Evolutionary conservation across 2,888 invertebrate genomes (phyloP), one percentile per base, ranked within the genome.

Genomic region (Cremastinae sp.): DNA sequence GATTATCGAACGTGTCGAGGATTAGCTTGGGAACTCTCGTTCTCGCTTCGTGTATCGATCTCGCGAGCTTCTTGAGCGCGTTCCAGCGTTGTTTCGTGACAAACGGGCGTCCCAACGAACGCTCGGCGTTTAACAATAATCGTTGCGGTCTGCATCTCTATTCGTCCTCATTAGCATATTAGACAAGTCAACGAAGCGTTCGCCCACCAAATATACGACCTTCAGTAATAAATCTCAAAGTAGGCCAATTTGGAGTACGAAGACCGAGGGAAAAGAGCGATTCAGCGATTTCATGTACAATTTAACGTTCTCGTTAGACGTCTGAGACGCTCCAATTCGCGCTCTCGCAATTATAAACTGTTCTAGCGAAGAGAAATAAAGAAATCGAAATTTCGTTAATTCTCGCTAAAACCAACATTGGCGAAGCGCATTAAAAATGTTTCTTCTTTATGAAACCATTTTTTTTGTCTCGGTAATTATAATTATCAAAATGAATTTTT

Each of bases 301-400:
- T 76, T 76, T 69, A 76, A 72, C 64, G 64, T 58, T 39, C 55
- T 14, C 58, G 76, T 75, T 71, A 68, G 18, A 43, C 55, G 66
- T 66, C 61, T 61, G 65, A 61, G 76, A 62, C 72, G 76, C 76
- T 72, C 76, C 64, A 76, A 59, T 76, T 76, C 76, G 76, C 68
- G 69, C 71, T 53, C 51, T 49, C 49, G 58, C 22, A 58, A 72
- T 5, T 28, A 3, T 28, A 3, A 28, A 28, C 28, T 28, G 28
- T 28, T 28, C 28, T 28, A 28, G 28, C 2, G 28, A 28, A 28
- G 2, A 28, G 5, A 28, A 28, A 28, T 28, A 28, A 28, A 28
- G 5, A 5, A 28, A 28, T 28, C n/a, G n/a, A 28, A 28, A 28
- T 28, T 3, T 3, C 2, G 5, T 28, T 28, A 28, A 28, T 28